These are phyloP conservation scores for Myotis daubentonii DNA, from an alignment of 2,797 vertebrate genomes.

Conservation along the genomic window DNA sequence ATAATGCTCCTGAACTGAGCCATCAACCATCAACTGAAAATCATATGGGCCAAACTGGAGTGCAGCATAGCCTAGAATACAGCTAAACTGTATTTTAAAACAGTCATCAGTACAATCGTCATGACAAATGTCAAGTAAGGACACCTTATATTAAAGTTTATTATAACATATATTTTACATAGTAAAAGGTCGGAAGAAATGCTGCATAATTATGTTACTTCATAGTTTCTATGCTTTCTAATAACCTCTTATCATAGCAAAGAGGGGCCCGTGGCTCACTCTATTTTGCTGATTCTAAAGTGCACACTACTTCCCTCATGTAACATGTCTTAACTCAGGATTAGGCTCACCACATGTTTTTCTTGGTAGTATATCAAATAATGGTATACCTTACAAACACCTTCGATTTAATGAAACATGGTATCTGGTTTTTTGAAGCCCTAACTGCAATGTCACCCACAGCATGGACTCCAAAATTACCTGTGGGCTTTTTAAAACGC, in stretches of 20 bases:
- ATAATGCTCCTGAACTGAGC: not conserved
- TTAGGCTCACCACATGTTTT: not conserved
- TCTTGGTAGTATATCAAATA: not conserved
- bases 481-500: not conserved
- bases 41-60: not conserved
- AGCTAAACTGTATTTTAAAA: not conserved
- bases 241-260: not conserved
- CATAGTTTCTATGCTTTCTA: not conserved
- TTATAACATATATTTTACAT: not conserved
- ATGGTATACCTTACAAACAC: not conserved
- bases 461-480: not conserved
- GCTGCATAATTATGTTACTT: not conserved
- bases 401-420: not conserved
- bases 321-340: not conserved
- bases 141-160: not conserved
- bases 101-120: not conserved
- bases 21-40: not conserved
- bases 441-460: not conserved
- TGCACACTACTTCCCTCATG: not conserved
- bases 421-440: not conserved
- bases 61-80: not conserved
- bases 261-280: not conserved
- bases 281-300: not conserved
- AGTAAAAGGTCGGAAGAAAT: not conserved
- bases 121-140: not conserved